These are phyloP conservation scores for Tachysurus fulvidraco DNA, from an alignment of 2,113 vertebrate species.

Conservation along the genomic window DNA sequence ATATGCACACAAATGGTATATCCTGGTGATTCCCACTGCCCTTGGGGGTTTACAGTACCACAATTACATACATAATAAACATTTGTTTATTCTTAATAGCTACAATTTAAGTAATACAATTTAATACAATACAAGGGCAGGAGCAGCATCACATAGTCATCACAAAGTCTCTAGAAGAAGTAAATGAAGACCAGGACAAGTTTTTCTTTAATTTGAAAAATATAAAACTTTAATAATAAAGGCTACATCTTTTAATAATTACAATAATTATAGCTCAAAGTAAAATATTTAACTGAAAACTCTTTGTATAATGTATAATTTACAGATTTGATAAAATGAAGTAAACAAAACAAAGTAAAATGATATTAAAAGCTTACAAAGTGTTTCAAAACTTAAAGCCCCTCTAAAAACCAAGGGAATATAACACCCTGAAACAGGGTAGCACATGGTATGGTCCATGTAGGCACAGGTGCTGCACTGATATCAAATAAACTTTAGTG, in stretches of 20 bases:
- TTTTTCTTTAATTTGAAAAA: conserved; percentile 87
- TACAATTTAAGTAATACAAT: too few relatives aligned
- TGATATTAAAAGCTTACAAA: conserved; percentile 78
- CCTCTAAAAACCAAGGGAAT: conserved; percentile 96
- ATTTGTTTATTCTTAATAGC: not conserved
- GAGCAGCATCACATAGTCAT: conserved; percentile 50
- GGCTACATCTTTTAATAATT: conserved; percentile 99
- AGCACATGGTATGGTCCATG: conserved; percentile 77
- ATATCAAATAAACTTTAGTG: conserved; percentile 83
- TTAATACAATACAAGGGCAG: too few relatives aligned
- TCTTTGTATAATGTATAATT: conserved; percentile 98
- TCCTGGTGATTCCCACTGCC: not conserved
- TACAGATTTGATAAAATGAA: conserved; percentile 78
- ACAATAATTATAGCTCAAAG: conserved; percentile 87
- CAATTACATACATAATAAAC: not conserved
- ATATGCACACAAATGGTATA: not conserved
- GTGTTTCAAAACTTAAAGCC: conserved; percentile 87
- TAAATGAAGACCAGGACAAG: not conserved
- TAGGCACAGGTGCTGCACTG: conserved; percentile 93
- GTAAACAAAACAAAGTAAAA: conserved; percentile 68
- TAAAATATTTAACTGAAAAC: conserved; percentile 81
- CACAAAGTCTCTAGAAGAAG: not conserved
- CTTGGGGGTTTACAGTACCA: not conserved
- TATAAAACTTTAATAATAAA: conserved; percentile 99
- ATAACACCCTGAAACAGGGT: conserved; percentile 86